Evolutionary conservation across 2,113 vertebrate genomes (phyloP), one percentile per base, ranked within the genome.

Genomic region (Callorhinus ursinus): DNA sequence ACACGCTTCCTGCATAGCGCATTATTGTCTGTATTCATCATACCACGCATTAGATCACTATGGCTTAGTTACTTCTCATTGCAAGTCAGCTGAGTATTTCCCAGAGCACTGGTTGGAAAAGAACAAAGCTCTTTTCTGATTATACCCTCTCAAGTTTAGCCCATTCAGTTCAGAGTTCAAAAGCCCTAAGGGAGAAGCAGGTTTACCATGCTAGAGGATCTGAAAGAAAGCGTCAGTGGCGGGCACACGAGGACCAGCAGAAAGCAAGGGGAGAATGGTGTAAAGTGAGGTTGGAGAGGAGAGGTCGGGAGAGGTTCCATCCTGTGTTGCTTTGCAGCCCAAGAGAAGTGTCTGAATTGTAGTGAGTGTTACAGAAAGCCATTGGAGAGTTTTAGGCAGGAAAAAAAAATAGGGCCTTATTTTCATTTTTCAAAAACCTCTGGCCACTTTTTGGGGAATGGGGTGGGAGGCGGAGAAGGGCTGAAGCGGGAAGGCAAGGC

Each of bases 11-110:
- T 0, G 4, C 7, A 3, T 7, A 21, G 76, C 6, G 18, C 31
- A 15, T 5, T 33, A 19, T 5, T 12, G 46, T 51, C 28, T 19
- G 18, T 18, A 5, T n/a, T n/a, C 11, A 6, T 13, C 49, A 21
- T 3, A 21, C 49, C 19, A 0, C 16, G 4, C 31, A 0, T 53
- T 53, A 79, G 42, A 18, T 53, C 18, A 5, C 31, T 1, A 1
- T 6, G 76, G 16, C 46, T 10, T 53, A 46, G 28, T 51, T 79
- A 11, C 76, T 79, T 53, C 76, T 53, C 31, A 3, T 4, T 5
- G 46, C 76, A 53, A 21, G 76, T 53, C 22, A 18, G 51, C 7
- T 11, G 84, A 46, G 14, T 19, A 9, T 55, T n/a, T 63, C 63
- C n/a, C 22, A 72, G 59, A 9, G 19, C 59, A 33, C 7, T 24